Evolutionary conservation across 2,888 invertebrate genomes (phyloP).

Genomic region (Spilosoma lubricipeda): DNA sequence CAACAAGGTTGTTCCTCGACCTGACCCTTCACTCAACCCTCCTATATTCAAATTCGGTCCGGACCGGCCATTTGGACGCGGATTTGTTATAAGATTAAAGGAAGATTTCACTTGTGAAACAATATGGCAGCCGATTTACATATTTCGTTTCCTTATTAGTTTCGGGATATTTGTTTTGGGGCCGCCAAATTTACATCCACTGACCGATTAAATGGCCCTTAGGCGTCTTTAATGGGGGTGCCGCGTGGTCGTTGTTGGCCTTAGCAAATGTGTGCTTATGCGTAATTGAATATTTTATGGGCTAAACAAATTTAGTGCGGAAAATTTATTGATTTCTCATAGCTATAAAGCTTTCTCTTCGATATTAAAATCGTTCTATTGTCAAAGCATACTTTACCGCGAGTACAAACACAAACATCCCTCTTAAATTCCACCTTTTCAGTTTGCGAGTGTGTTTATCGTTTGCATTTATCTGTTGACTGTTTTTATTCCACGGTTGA

Average conservation of each 20-base stretch:
- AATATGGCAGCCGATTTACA: constrained; percentile 86
- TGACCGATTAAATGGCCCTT: constrained; percentile 87
- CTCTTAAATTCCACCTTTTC: constrained; percentile 77
- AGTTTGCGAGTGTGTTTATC: constrained; percentile 82
- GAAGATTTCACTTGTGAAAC: constrained; percentile 87
- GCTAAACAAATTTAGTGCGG: constrained; percentile 77
- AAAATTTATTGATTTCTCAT: constrained; percentile 77
- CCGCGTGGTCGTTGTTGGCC: constrained; percentile 86
- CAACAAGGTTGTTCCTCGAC: constrained; percentile 70
- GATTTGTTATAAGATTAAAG: constrained; percentile 88
- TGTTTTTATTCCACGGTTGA: constrained; percentile 85
- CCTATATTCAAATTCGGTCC: constrained; percentile 83
- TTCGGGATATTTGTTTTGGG: constrained; percentile 87
- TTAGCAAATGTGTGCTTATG: constrained; percentile 86
- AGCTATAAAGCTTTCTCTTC: constrained; percentile 50
- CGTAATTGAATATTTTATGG: constrained; percentile 87
- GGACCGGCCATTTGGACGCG: constrained; percentile 86
- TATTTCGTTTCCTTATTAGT: constrained; percentile 87
- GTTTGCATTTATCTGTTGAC: constrained; percentile 86
- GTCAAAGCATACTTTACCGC: constrained; percentile 36
- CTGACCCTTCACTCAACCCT: constrained; percentile 82
- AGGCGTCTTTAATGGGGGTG: constrained; percentile 87
- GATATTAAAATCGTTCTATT: constrained; percentile 51
- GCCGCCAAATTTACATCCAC: constrained; percentile 85
- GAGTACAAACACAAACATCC: constrained; percentile 66